These are phyloP conservation scores for Nyctereutes procyonoides DNA, from an alignment of 2,113 vertebrate genomes.

Conservation along the genomic window DNA sequence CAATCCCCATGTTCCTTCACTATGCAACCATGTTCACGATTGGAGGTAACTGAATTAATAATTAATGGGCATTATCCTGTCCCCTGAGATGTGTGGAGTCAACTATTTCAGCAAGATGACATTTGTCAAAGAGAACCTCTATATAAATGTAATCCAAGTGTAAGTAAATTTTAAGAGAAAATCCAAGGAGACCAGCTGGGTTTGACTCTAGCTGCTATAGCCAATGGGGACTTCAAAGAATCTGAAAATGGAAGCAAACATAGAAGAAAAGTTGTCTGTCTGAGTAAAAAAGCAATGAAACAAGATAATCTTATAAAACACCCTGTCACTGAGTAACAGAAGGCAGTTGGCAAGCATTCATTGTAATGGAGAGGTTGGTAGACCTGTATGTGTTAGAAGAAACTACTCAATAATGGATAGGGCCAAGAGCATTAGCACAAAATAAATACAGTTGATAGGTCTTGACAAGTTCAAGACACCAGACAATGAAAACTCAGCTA, in stretches of 20 bases:
- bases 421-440: not conserved
- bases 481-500: not conserved
- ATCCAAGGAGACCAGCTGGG: not conserved
- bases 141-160: not conserved
- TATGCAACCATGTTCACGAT: not conserved
- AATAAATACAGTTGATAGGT: not conserved
- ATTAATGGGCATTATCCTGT: not conserved
- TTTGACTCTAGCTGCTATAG: not conserved
- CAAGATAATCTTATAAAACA: not conserved
- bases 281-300: not conserved
- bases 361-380: not conserved
- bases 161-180: not conserved
- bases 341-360: not conserved
- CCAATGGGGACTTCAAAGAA: not conserved
- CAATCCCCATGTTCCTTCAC: not conserved
- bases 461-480: not conserved
- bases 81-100: not conserved
- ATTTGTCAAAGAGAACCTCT: not conserved
- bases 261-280: not conserved
- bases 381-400: not conserved
- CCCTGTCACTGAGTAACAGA: not conserved
- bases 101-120: not conserved
- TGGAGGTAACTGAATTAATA: conserved; percentile 3
- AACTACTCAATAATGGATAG: not conserved
- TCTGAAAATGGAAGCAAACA: not conserved